Evolutionary conservation across 30 jellyfish, hydroid and myxozoan species (phyloP).

Genomic region (Phacellophora camtschatica): DNA sequence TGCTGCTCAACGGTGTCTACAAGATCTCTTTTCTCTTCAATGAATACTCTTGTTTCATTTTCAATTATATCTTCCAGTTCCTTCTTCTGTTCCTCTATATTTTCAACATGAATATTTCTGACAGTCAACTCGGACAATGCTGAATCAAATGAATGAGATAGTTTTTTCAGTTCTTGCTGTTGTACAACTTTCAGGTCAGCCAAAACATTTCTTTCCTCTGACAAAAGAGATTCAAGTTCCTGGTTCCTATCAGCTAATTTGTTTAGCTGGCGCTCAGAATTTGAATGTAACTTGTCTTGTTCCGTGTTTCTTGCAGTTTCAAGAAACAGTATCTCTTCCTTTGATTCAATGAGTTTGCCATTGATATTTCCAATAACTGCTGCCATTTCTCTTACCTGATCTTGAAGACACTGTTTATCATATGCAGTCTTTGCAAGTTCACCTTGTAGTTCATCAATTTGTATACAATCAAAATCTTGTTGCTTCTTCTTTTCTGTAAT

Average conservation of each 20-base stretch:
- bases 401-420: not conserved
- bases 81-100: slow-evolving; percentile 7
- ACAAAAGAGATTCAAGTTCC: not conserved
- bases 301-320: not conserved
- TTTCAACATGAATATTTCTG: not conserved
- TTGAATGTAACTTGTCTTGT: not conserved
- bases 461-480: not conserved
- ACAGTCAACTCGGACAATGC: not conserved
- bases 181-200: slow-evolving; percentile 5
- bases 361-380: not conserved
- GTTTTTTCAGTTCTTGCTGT: slow-evolving; percentile 3
- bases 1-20: not conserved
- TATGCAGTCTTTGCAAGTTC: not conserved
- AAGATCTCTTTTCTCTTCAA: slow-evolving; percentile 34
- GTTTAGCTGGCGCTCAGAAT: slow-evolving; percentile 6
- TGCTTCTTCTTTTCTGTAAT: slow-evolving; percentile 8
- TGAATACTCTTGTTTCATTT: not conserved
- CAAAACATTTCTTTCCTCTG: not conserved
- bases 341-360: not conserved
- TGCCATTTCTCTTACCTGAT: not conserved
- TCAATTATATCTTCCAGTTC: not conserved
- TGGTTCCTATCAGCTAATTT: not conserved
- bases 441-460: slow-evolving; percentile 45
- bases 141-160: slow-evolving; percentile 20
- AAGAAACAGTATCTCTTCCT: not conserved